A percentile compares a stretch with the other conserved stretches of the same genome.
These are phyloP conservation scores for Sebastes nivosus DNA, from an alignment of 2,797 vertebrate species.

Conservation along the genomic window DNA sequence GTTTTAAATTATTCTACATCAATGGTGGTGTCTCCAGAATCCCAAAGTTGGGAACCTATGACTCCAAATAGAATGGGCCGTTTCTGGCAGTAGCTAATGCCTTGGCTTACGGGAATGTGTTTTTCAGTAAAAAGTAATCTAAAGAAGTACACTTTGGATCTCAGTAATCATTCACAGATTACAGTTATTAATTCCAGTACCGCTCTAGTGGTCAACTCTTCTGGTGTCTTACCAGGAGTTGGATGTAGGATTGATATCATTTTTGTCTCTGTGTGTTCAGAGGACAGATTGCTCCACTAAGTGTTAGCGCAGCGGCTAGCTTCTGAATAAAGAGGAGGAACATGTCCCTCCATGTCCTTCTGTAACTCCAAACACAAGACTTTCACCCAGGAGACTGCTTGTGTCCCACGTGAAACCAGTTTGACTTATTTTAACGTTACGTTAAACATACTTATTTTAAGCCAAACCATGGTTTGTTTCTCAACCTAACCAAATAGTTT, in stretches of 20 bases:
- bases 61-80: no score
- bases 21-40: conserved; percentile 12
- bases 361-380: not conserved
- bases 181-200: no score
- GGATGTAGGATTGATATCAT: no score
- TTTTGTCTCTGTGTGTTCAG: no score
- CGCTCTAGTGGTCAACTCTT: accelerated
- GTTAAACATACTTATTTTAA: not conserved
- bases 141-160: no score
- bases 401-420: accelerated
- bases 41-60: not conserved
- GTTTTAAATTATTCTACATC: conserved; percentile 61
- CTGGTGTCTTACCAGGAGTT: accelerated
- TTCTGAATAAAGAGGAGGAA: no score
- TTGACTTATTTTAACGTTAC: not conserved
- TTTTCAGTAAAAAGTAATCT: no score
- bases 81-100: no score
- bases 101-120: no score
- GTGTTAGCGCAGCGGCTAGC: not conserved
- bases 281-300: not conserved
- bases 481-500: not conserved
- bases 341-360: not conserved
- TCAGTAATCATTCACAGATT: no score
- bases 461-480: not conserved
- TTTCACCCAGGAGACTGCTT: not conserved